Conservation (phyloP, 2,113 vertebrate species). For the Mastomys coucha region DNA sequence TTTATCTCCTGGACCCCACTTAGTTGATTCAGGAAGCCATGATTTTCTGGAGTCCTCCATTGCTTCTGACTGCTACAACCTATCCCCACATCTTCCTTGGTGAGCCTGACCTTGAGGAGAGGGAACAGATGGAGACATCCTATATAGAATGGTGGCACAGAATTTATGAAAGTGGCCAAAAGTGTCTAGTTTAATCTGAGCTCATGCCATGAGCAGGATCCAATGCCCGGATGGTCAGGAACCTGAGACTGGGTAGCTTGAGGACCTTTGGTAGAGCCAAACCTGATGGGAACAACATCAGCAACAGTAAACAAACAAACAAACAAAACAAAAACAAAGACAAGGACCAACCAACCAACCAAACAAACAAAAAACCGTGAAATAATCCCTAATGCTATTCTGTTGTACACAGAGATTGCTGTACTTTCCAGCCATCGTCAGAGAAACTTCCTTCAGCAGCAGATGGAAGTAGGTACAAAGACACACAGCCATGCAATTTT, state of each 20-base stretch:
- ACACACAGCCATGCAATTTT: background rate
- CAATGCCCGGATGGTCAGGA: background rate
- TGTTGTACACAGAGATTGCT: background rate
- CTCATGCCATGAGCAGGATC: background rate
- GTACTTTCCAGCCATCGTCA: background rate
- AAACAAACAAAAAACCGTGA: background rate
- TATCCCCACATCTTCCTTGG: accelerated
- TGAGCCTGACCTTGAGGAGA: background rate
- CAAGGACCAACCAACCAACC: background rate
- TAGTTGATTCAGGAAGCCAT: background rate
- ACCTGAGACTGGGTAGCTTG: background rate
- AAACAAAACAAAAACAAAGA: too few species aligned
- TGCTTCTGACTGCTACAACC: background rate
- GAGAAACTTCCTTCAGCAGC: background rate
- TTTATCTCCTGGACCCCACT: background rate
- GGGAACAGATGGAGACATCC: background rate
- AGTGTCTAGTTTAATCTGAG: background rate
- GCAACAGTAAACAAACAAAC: too few species aligned
- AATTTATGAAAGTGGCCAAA: background rate
- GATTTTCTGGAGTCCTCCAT: background rate
- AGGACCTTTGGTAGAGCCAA: background rate
- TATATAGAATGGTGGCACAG: background rate
- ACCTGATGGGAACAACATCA: background rate
- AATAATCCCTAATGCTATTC: background rate
- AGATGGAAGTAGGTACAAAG: background rate